Evolutionary conservation across 2,888 invertebrate genomes (phyloP), one percentile per base, ranked within the genome.

Genomic region (Callimorpha dominula): DNA sequence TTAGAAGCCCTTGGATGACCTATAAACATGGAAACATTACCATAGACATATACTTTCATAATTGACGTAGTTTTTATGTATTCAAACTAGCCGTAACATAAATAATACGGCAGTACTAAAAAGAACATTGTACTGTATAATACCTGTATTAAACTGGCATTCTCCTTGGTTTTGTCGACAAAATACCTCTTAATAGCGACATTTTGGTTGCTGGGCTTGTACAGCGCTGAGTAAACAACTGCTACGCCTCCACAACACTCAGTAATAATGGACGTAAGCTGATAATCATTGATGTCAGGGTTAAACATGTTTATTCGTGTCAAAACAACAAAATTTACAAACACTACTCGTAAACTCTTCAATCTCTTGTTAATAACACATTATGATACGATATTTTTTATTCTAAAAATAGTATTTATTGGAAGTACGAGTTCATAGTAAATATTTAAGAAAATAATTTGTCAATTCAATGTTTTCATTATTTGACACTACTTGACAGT

Each of bases 151-250:
- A 97, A 90, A 87, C 91, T 94, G 14, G 96, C 96, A 83, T 97
- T 97, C 77, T 95, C 95, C 83, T 96, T 97, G 31, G 96, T 96
- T 87, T 96, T 97, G 85, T 98, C 98, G 90, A 98, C 96, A 86
- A 97, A 97, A 91, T 97, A 97, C 86, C 97, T 97, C 88, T 98
- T 98, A 52, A 98, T 93, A 6, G 97, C 97, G 72, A 98, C 97
- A 93, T 97, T 96, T 79, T 96, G 96, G 73, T 96, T 96, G 70
- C 96, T 96, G 12, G 97, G 96, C 78, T 96, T 95, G 89, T 97
- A 97, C 79, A 97, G 96, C 17, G 97, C 97, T 68, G 98, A 96
- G 87, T 97, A 97, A 42, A 98, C 97, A 4, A 97, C 96, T 14
- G 97, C 97, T 78, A 96, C 96, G 68, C 97, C 97, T 84, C 97